These are phyloP conservation scores for Heteromormyrus szaboi DNA, from an alignment of 2,797 vertebrate genomes.

Conservation along the genomic window DNA sequence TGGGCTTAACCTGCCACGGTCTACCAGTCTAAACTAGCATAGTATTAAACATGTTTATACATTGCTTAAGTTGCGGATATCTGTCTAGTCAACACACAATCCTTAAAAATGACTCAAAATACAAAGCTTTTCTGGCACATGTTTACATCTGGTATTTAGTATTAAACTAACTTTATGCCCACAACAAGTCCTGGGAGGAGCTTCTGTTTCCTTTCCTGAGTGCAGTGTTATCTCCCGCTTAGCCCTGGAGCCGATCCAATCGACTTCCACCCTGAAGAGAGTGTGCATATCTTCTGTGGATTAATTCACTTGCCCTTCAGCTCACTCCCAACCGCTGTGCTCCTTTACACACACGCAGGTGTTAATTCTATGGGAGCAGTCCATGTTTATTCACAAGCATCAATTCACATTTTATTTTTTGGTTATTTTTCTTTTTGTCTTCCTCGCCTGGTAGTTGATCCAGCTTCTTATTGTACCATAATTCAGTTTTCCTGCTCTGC, in stretches of 20 bases:
- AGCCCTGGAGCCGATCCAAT: neutral
- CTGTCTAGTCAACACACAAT: neutral
- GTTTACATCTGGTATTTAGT: neutral
- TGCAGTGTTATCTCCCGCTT: neutral
- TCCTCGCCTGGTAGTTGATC: neutral
- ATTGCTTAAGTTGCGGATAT: neutral
- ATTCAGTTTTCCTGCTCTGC: constrained; percentile 1
- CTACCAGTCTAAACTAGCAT: neutral
- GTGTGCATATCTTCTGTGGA: neutral
- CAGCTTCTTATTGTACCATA: neutral
- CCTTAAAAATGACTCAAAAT: neutral
- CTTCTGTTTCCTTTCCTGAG: neutral
- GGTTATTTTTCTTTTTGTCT: neutral
- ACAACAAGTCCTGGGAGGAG: neutral
- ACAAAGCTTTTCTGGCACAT: neutral
- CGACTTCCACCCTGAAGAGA: neutral
- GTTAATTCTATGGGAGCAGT: neutral
- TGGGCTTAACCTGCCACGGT: neutral
- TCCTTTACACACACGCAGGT: neutral
- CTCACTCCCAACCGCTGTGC: neutral
- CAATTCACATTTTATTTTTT: neutral
- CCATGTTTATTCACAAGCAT: neutral
- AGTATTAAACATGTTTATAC: neutral
- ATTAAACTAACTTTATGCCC: neutral
- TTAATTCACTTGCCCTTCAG: constrained; percentile 4